Evolutionary conservation across 2,888 invertebrate species (phyloP).

Genomic region (Trissolcus brochymenae): DNA sequence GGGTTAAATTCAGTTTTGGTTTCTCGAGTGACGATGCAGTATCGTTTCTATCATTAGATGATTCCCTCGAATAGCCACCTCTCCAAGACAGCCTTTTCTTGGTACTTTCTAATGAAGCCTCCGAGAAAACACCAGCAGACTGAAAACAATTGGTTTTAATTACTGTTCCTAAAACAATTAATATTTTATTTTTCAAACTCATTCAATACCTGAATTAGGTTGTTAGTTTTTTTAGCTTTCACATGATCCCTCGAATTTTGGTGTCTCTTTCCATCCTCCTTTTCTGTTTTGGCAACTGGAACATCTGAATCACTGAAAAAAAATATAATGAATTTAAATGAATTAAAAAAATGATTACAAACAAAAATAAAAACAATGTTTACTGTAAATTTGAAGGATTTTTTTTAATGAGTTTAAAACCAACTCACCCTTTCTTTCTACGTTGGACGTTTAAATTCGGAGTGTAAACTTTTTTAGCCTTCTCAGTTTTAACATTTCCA

Average conservation of each 20-base stretch:
- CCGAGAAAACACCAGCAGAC: slow-evolving; percentile 73
- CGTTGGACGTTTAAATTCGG: slow-evolving; percentile 75
- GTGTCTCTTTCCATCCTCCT: slow-evolving; percentile 18
- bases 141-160: slow-evolving; percentile 43
- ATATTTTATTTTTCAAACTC: neutral
- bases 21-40: slow-evolving; percentile 62
- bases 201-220: slow-evolving; percentile 37
- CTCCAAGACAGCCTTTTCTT: slow-evolving; percentile 41
- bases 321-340: neutral
- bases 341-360: neutral
- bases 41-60: slow-evolving; percentile 52
- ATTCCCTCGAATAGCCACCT: slow-evolving; percentile 43
- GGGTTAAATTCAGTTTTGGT: slow-evolving; percentile 68
- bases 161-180: neutral
- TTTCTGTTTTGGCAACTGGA: slow-evolving; percentile 20
- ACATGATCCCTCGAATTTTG: slow-evolving; percentile 14
- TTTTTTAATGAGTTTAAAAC: slow-evolving; percentile 14
- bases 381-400: neutral
- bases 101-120: slow-evolving; percentile 65
- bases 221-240: slow-evolving; percentile 22
- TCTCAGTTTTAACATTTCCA: slow-evolving; percentile 68
- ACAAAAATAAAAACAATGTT: neutral
- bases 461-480: slow-evolving; percentile 69
- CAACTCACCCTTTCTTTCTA: slow-evolving; percentile 70
- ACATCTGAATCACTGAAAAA: slow-evolving; percentile 30